phyloP scores from a whole-genome alignment of 2,797 vertebrate species.

The Ciconia nigra region DNA sequence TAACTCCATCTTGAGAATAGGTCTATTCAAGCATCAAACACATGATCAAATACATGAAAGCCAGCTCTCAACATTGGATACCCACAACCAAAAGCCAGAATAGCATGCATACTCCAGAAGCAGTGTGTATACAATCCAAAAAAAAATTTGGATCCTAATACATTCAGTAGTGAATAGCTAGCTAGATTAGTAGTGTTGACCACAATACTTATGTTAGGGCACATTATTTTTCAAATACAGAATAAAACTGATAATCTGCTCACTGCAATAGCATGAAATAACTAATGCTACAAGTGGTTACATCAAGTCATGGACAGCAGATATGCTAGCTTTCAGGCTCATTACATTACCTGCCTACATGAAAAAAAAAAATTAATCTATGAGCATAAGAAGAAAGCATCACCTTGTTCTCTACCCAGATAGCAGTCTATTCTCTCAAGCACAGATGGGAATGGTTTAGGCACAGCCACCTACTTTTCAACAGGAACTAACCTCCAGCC shows the following conservation, averaged over 20 bases:
- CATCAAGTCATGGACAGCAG: not conserved
- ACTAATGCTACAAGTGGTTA: not conserved
- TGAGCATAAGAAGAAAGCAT: not conserved
- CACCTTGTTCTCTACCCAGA: not conserved
- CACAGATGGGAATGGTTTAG: not conserved
- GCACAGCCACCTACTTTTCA: not conserved
- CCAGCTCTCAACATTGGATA: conserved; percentile 51
- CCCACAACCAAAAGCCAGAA: conserved; percentile 38
- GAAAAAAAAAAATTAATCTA: not conserved
- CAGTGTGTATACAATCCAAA: not conserved
- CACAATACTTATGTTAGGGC: not conserved
- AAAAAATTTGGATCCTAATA: not conserved
- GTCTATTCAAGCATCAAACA: conserved; percentile 80
- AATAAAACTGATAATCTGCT: not conserved
- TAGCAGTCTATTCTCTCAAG: not conserved
- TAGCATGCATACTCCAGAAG: conserved; percentile 27
- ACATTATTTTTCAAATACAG: not conserved
- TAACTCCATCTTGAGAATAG: conserved; percentile 75
- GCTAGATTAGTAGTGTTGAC: not conserved
- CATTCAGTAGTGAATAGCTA: not conserved
- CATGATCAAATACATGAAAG: conserved; percentile 66
- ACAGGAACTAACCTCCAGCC: not conserved
- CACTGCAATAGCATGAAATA: not conserved
- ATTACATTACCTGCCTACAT: not conserved
- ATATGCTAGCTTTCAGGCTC: conserved; percentile 14